Evolutionary conservation across 1,140 invertebrate genomes (phyloP).

Genomic region (Acarapis woodi): DNA sequence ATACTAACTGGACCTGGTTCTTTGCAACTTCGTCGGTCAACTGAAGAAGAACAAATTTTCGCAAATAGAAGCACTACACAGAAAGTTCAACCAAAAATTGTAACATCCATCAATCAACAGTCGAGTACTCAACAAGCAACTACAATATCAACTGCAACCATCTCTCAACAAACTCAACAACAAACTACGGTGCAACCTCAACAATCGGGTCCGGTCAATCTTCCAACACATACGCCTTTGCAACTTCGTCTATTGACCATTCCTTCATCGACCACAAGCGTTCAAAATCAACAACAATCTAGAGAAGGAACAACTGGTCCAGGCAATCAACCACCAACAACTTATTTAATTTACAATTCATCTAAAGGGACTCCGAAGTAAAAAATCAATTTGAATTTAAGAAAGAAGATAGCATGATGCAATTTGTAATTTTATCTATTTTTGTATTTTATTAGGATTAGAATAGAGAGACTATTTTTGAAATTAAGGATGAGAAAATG

Average conservation of each 20-base stretch:
- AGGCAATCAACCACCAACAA: too few species aligned
- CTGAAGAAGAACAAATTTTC: background rate
- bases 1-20: background rate
- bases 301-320: too few species aligned
- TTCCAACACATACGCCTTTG: background rate
- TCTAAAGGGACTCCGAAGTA: background rate
- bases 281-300: conserved; percentile 1
- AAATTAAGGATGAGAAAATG: too few species aligned
- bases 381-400: background rate
- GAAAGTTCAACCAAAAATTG: background rate
- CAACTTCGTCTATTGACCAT: background rate
- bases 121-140: background rate
- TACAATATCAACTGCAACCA: background rate
- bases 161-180: background rate
- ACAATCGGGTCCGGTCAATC: background rate
- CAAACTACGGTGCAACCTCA: background rate
- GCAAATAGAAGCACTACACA: background rate
- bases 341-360: too few species aligned
- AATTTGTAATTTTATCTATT: too few species aligned
- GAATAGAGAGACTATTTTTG: too few species aligned
- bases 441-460: too few species aligned
- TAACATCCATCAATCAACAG: background rate
- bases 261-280: too few species aligned
- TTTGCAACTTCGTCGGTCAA: background rate
- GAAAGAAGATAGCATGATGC: background rate